phyloP scores from a whole-genome alignment of 2,113 vertebrate genomes.

The Lepus americanus region DNA sequence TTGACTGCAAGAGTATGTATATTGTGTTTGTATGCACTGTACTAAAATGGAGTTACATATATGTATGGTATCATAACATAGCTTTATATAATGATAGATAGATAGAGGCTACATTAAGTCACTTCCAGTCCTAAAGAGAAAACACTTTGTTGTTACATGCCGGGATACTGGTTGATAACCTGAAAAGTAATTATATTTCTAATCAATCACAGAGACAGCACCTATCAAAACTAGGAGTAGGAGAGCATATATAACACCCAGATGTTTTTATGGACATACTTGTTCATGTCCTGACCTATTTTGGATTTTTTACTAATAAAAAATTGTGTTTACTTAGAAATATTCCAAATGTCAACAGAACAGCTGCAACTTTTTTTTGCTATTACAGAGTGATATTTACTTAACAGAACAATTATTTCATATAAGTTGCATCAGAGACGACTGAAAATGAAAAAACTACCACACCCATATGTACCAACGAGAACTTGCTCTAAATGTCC shows the following conservation, averaged over 20 bases:
- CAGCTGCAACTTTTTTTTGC: too few relatives aligned
- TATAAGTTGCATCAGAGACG: too few relatives aligned
- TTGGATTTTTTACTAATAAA: background rate
- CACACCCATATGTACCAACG: too few relatives aligned
- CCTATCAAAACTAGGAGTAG: background rate
- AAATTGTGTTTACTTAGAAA: too few relatives aligned
- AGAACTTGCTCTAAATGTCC: too few relatives aligned
- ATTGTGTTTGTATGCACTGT: background rate
- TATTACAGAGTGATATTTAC: too few relatives aligned
- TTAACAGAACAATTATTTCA: too few relatives aligned
- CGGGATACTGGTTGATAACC: background rate
- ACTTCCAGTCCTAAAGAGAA: background rate
- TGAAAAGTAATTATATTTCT: background rate
- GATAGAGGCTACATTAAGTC: background rate
- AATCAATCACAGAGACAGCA: slow-evolving; percentile 1
- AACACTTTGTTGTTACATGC: background rate
- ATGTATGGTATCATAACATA: background rate
- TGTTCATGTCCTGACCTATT: background rate
- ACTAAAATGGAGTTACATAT: background rate
- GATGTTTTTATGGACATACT: background rate
- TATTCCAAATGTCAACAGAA: too few relatives aligned
- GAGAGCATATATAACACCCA: background rate
- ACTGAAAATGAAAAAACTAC: too few relatives aligned
- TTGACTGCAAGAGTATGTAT: background rate
- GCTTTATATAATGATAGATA: background rate